These are phyloP conservation scores for Todiramphus chloris DNA, from an alignment of 2,113 vertebrate genomes.

Conservation along the genomic window DNA sequence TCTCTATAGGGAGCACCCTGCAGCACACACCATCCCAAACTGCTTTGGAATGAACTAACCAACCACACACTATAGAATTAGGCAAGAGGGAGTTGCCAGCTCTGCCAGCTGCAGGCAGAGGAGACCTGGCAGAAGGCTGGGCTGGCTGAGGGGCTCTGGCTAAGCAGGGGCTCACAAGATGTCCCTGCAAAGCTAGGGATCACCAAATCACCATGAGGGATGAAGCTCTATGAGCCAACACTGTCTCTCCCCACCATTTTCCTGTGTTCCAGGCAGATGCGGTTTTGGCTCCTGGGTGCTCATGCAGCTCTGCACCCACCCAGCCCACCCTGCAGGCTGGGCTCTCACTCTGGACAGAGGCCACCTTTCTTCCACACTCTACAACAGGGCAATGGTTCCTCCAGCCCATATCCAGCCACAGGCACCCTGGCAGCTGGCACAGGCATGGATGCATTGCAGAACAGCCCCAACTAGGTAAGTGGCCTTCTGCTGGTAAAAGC, in stretches of 20 bases:
- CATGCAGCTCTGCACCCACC: rapidly evolving
- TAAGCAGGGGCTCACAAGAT: background rate
- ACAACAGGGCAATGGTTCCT: background rate
- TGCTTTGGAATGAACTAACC: background rate
- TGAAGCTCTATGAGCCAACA: background rate
- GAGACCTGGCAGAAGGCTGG: background rate
- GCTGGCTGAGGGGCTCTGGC: background rate
- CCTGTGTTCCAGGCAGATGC: rapidly evolving
- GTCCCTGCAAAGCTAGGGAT: background rate
- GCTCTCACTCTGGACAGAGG: background rate
- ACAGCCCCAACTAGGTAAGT: background rate
- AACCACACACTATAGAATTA: background rate
- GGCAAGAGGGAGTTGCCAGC: background rate
- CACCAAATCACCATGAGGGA: background rate
- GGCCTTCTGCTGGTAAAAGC: background rate
- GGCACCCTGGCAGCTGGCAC: background rate
- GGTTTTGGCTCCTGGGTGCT: rapidly evolving
- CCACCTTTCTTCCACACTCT: background rate
- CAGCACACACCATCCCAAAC: background rate
- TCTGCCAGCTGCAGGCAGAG: background rate
- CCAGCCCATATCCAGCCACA: background rate
- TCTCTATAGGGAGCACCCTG: background rate
- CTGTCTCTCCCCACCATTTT: background rate
- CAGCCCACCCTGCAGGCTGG: background rate
- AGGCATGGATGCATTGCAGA: background rate